These are phyloP conservation scores for Pelecanus crispus DNA, from an alignment of 2,113 vertebrate genomes.

Conservation along the genomic window DNA sequence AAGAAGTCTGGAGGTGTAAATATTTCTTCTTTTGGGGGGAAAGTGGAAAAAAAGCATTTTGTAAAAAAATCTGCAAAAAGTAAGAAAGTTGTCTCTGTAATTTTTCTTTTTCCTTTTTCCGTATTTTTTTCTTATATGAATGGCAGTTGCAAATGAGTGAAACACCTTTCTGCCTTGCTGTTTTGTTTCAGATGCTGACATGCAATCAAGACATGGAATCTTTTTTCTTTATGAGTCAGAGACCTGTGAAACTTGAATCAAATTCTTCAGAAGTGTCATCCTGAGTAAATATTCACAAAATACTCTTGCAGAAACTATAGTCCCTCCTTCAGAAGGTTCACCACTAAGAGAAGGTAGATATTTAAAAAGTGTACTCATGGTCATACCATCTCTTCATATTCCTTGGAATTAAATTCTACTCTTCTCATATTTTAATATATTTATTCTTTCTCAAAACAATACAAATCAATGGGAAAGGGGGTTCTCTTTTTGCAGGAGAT, in stretches of 20 bases:
- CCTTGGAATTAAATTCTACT: not conserved
- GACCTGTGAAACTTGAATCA: not conserved
- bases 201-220: not conserved
- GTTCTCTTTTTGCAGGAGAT: not conserved
- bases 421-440: not conserved
- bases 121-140: not conserved
- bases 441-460: not conserved
- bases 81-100: not conserved
- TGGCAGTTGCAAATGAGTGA: too few species aligned
- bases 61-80: not conserved
- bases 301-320: not conserved
- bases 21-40: not conserved
- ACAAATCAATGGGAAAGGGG: not conserved
- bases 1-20: not conserved
- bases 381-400: not conserved
- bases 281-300: not conserved
- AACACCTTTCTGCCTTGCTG: not conserved
- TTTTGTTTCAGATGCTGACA: not conserved
- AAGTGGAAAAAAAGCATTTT: not conserved
- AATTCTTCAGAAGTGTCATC: not conserved
- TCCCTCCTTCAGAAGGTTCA: not conserved
- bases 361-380: not conserved
- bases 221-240: not conserved
- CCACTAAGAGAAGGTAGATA: not conserved
- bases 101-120: not conserved